phyloP scores from a whole-genome alignment of 2,888 invertebrate genomes.

The Nomada lathburiana region DNA sequence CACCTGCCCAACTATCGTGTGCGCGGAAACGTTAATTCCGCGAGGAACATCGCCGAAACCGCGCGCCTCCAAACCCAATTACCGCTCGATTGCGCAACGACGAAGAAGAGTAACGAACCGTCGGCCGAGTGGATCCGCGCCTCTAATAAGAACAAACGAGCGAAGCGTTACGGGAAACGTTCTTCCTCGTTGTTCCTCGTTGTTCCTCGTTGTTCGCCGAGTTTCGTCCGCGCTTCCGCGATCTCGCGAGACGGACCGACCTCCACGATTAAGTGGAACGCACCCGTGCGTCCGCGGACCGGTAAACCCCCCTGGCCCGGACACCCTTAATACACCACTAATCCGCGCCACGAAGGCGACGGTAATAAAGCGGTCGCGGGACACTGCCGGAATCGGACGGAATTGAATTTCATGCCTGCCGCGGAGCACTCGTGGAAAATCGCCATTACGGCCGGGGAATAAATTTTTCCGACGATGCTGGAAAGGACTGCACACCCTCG shows the following conservation, averaged over 20 bases:
- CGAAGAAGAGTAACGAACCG: not conserved
- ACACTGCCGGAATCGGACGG: conserved; percentile 38
- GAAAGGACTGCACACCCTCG: not conserved
- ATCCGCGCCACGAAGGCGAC: conserved; percentile 42
- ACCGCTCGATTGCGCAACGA: not conserved
- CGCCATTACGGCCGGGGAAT: conserved; percentile 3
- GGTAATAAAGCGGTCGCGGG: conserved; percentile 48
- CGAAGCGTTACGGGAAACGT: not conserved
- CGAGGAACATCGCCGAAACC: not conserved
- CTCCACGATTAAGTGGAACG: conserved; percentile 7
- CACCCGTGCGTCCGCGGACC: not conserved
- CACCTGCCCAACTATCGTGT: no score
- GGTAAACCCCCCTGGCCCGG: conserved; percentile 3
- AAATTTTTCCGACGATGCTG: not conserved
- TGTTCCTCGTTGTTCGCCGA: not conserved
- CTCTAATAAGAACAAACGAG: not conserved
- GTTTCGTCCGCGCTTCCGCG: not conserved
- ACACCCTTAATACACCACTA: conserved; percentile 53
- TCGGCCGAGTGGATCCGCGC: not conserved
- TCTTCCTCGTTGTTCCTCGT: not conserved
- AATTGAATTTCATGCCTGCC: conserved; percentile 62
- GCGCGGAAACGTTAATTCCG: no score
- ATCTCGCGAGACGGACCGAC: not conserved
- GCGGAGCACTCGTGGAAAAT: conserved; percentile 27
- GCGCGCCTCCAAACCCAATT: not conserved